phyloP scores from a whole-genome alignment of 1,140 invertebrate genomes.

The Liolophura sinensis region DNA sequence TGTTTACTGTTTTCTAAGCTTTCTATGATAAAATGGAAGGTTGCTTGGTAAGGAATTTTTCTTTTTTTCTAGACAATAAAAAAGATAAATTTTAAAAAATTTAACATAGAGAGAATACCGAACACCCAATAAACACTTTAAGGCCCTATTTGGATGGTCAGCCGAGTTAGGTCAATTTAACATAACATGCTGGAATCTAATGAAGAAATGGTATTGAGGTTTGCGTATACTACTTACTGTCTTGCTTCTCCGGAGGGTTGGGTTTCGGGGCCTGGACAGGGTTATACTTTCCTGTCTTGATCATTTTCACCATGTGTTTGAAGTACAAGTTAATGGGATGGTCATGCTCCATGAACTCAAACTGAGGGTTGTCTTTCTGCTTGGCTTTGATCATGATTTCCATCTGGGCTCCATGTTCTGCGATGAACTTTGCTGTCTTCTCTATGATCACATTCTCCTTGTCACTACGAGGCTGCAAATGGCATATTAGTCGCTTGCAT shows the following conservation, averaged over 20 bases:
- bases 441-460: slow-evolving; percentile 95
- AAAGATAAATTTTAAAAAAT: no score
- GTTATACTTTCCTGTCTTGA: slow-evolving; percentile 66
- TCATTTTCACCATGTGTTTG: slow-evolving; percentile 68
- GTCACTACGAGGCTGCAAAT: slow-evolving; percentile 81
- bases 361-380: slow-evolving; percentile 90
- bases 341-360: slow-evolving; percentile 89
- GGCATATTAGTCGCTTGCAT: no score
- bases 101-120: no score
- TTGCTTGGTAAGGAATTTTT: no score
- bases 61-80: no score
- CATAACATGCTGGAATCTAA: no score
- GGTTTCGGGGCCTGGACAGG: slow-evolving; percentile 32
- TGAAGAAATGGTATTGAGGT: no score
- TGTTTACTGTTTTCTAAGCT: no score
- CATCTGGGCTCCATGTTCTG: slow-evolving; percentile 93
- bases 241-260: slow-evolving; percentile 17
- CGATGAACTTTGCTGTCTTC: slow-evolving; percentile 94
- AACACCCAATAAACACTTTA: no score
- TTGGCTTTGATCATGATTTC: slow-evolving; percentile 98
- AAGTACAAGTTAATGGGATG: slow-evolving; percentile 88
- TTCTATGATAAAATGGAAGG: no score
- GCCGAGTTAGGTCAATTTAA: no score
- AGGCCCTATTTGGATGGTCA: no score
- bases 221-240: not conserved